Conservation (phyloP, 2,888 invertebrate species). For the Actias luna region DNA sequence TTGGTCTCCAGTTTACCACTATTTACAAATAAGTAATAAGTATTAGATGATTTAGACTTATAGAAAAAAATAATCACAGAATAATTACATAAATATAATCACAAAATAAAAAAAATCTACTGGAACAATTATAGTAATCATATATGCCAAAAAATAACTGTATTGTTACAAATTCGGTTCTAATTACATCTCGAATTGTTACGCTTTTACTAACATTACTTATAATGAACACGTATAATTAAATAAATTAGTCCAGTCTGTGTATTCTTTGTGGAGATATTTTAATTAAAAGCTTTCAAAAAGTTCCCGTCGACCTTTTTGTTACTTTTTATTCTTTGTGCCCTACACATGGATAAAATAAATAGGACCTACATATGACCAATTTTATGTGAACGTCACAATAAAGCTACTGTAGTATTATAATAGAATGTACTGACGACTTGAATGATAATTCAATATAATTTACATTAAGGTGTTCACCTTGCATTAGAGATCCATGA, state of each 20-base stretch:
- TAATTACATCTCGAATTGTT: background rate
- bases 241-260: background rate
- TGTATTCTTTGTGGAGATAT: background rate
- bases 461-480: background rate
- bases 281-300: slow-evolving; percentile 3
- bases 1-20: too few relatives aligned
- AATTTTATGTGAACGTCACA: background rate
- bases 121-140: too few relatives aligned
- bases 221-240: background rate
- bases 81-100: too few relatives aligned
- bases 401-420: background rate
- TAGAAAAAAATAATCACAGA: too few relatives aligned
- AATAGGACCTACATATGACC: background rate
- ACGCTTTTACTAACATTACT: background rate
- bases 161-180: background rate
- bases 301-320: background rate
- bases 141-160: too few relatives aligned
- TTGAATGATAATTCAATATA: background rate
- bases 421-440: background rate
- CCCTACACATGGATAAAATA: background rate
- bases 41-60: too few relatives aligned
- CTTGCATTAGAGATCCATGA: background rate
- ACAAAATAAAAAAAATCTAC: too few relatives aligned
- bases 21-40: too few relatives aligned
- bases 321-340: background rate